Evolutionary conservation across 92 coral and sea anemone genomes (phyloP).

Genomic region (Paramuricea clavata): DNA sequence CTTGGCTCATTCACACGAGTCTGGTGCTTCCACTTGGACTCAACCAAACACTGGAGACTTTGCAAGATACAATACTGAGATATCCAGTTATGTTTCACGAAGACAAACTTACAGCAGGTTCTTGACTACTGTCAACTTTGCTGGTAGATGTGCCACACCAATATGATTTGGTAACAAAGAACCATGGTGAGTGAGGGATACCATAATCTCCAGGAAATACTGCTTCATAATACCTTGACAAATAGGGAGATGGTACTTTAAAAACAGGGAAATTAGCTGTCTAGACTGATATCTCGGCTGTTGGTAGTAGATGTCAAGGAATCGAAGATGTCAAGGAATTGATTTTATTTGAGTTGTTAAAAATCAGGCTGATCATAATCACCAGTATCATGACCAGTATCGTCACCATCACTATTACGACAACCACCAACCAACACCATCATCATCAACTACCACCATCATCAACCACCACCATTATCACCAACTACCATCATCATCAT

Average conservation of each 20-base stretch:
- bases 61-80: too few relatives aligned
- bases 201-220: conserved; percentile 97
- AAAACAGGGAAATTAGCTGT: not conserved
- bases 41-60: too few relatives aligned
- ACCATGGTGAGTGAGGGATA: conserved; percentile 91
- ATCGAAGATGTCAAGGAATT: too few relatives aligned
- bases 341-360: too few relatives aligned
- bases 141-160: conserved; percentile 87
- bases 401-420: not conserved
- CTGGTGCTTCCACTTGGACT: too few relatives aligned
- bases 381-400: not conserved
- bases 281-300: not conserved
- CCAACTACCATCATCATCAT: too few relatives aligned
- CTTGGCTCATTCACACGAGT: too few relatives aligned
- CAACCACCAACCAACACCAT: too few relatives aligned
- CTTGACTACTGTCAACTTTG: conserved; percentile 69
- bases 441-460: too few relatives aligned
- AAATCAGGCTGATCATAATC: not conserved
- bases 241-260: not conserved
- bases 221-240: conserved; percentile 87
- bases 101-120: conserved; percentile 48
- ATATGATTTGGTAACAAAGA: conserved; percentile 85
- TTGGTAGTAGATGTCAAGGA: not conserved
- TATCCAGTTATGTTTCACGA: too few relatives aligned
- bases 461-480: too few relatives aligned